Evolutionary conservation across 2,888 invertebrate species (phyloP), one percentile per base, ranked within the genome.

Genomic region (Tyria jacobaeae): DNA sequence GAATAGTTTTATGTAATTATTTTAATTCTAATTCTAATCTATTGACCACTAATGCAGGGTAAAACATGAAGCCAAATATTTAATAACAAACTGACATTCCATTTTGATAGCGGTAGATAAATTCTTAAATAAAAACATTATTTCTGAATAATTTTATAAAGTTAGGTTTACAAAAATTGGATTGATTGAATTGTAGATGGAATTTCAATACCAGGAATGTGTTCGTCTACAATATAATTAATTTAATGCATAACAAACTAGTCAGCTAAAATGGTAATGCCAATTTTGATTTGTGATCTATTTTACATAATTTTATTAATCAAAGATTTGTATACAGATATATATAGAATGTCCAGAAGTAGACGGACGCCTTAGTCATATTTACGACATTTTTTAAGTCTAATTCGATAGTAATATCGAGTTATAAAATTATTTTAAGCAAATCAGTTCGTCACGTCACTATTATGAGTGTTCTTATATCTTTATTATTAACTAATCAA

Each of bases 221-320:
- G 66, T 54, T 48, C 55, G 64, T 73, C 71, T 51, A 50, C 64
- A 63, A 64, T 58, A 68, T 76, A 68, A 75, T 75, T 76, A 75
- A 76, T 76, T 63, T 57, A 64, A 67, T 68, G 66, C 75, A 73
- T 69, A 69, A 50, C 61, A 56, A 59, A 54, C 56, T n/a, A 59
- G 59, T 62, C 64, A 55, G 61, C 50, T 35, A 59, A 25, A 7
- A 31, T 41, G 31, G 66, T 67, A 66, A 70, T 57, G 64, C 55
- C 64, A 66, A 68, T 58, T 57, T 60, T 75, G 71, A 76, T 76
- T 78, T 71, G 76, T 70, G 71, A 66, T 64, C 71, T 68, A 55
- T 60, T 73, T 66, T 71, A 66, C 59, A 76, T 78, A 74, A 75
- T 70, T 78, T 78, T 74, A 70, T 80, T 60, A 66, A 49, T 66